Evolutionary conservation across 2,113 vertebrate genomes (phyloP), one percentile per base, ranked within the genome.

Genomic region (Chroicocephalus ridibundus): DNA sequence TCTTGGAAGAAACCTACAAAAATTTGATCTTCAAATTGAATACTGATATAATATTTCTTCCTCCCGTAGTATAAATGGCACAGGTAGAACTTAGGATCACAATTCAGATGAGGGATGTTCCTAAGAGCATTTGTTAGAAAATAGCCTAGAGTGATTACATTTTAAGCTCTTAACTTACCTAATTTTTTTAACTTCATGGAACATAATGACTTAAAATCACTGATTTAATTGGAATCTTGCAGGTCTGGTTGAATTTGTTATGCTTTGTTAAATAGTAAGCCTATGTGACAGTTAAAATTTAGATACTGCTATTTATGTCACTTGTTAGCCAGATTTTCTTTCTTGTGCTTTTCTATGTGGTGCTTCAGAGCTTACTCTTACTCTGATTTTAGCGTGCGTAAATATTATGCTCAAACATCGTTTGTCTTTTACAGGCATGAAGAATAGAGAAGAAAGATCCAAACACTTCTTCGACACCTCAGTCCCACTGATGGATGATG

Each of bases 381-480:
- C 19, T 75, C 24, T 91, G 70, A 55, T 77, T 86, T 60, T 58
- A 64, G 5, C 11, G 15, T 80, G n/a, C 2, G 0, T 22, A 86
- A 94, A 65, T 57, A 24, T 7, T 57, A 5, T 32, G 29, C 29
- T 96, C 13, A 90, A 68, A 64, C n/a, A 26, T 13, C 22, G 12
- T 36, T 78, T 82, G 32, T 85, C 36, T 96, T 75, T 82, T 91
- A 29, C 87, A 99, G 99, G 99, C 86, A 99, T 99, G 99, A 99
- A 99, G 97, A 99, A 99, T 93, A 99, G 99, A 74, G 99, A 99
- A 97, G 99, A 99, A 97, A 97, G 99, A 93, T 99, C 99, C 20
- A 99, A 99, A 97, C 99, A 99, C 97, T 99, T 99, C 97, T 99
- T 99, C 42, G 99, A 99, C 92, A 98, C 98, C 4, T 99, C 99